Percentiles rank a stretch among this genome's conserved stretches.
Evolutionary conservation across 1,140 invertebrate species (phyloP).

Genomic region (Asobara japonica): DNA sequence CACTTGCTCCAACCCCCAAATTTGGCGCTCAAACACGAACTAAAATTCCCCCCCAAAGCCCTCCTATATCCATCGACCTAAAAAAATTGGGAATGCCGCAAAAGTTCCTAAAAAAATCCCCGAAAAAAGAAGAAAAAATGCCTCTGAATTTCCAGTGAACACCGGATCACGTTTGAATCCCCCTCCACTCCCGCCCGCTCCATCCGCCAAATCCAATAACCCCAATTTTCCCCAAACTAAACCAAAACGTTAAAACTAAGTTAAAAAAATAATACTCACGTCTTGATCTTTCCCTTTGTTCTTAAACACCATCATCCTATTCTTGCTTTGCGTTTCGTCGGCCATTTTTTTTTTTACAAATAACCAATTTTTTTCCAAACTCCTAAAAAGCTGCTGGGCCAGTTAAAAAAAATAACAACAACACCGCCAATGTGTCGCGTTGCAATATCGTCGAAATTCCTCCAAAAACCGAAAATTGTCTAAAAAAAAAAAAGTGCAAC

Average conservation of each 20-base stretch:
- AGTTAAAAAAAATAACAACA: constrained; percentile 21
- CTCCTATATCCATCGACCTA: no score
- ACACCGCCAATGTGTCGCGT: constrained; percentile 13
- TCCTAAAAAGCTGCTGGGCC: constrained; percentile 43
- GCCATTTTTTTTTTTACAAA: constrained; percentile 82
- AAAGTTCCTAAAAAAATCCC: no score
- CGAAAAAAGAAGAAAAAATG: no score
- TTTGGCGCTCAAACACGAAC: no score
- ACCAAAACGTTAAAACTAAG: background rate
- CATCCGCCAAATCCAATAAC: background rate
- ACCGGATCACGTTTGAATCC: no score
- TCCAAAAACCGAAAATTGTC: background rate
- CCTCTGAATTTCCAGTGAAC: no score
- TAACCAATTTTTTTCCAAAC: constrained; percentile 58
- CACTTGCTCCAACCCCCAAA: no score
- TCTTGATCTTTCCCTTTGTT: constrained; percentile 97
- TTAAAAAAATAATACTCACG: constrained; percentile 72
- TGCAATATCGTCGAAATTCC: no score
- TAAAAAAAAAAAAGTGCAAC: background rate
- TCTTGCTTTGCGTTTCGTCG: constrained; percentile 78
- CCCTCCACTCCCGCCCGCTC: no score
- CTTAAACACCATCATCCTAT: constrained; percentile 92
- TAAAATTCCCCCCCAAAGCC: no score
- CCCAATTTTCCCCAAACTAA: background rate
- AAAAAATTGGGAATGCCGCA: no score